These are phyloP conservation scores for Ophiodon elongatus DNA, from an alignment of 2,113 vertebrate species.

Conservation along the genomic window DNA sequence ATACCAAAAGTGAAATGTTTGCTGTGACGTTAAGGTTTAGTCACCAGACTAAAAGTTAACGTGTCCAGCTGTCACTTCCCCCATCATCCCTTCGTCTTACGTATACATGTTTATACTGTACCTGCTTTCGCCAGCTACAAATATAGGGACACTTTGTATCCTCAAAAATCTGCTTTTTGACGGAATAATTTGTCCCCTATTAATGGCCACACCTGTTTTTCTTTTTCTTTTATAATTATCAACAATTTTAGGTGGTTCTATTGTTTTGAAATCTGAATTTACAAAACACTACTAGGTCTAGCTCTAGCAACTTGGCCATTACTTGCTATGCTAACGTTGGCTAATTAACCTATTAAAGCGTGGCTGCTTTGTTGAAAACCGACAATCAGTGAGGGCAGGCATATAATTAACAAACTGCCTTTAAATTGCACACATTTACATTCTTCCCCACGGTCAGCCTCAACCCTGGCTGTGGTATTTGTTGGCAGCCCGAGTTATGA, in stretches of 20 bases:
- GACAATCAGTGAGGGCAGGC: no score
- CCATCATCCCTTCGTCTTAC: background rate
- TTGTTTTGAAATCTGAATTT: background rate
- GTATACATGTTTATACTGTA: background rate
- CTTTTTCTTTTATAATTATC: background rate
- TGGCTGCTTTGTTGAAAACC: no score
- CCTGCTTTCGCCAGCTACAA: background rate
- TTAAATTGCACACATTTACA: no score
- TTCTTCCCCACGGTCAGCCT: no score
- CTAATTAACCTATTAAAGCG: background rate
- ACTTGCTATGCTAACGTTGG: no score
- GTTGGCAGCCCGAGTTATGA: no score
- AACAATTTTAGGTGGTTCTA: background rate
- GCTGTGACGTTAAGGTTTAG: conserved; percentile 20
- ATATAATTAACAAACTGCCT: no score
- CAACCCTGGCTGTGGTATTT: no score
- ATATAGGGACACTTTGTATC: background rate
- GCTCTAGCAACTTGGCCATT: background rate
- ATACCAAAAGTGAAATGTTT: background rate
- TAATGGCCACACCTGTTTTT: background rate
- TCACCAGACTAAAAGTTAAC: conserved; percentile 12
- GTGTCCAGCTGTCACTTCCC: conserved; percentile 4
- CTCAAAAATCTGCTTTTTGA: background rate
- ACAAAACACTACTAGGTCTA: background rate
- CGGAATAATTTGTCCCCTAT: background rate